Base-by-base conservation (phyloP, 2,888 invertebrate genomes). In the Dasysyrphus tricinctus region DNA sequence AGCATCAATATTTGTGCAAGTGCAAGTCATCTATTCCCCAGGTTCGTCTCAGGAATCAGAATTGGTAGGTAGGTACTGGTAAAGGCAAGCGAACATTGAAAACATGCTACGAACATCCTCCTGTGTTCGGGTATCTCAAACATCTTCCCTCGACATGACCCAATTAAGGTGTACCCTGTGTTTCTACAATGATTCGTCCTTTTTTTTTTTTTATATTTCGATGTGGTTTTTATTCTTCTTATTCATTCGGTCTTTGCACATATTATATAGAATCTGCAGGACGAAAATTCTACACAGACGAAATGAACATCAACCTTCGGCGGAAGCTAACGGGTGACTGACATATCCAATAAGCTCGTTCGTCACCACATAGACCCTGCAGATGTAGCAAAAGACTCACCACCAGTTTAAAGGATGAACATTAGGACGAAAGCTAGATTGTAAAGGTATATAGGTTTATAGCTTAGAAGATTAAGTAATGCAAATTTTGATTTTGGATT, bases 1-100 rank as follows among this genome's bases (percentile, higher is more conserved):
- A 73, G 47, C 76, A 77, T 85, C 80, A 85, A 85, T 85, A 85
- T 85, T 81, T 85, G 85, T 77, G 24, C 81, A 81, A 72, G 85
- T 77, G 34, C 77, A 81, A 76, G 77, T 77, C 85, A 77, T 77
- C 77, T 74, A 69, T 67, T 76, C 49, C 37, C 59, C 14, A n/a
- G 67, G 56, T 67, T 72, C n/a, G 57, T 72, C 56, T 69, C 59
- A 47, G 44, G 34, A 49, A 44, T 32, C 44, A n/a, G 44, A 44
- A 37, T 44, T 5, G 7, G 47, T 24, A 24, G 19, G 51, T 24
- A 56, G 5, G 19, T 39, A 65, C 42, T 42, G 37, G 24, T 51
- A 49, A 32, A 39, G 51, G 59, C 59, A 67, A 56, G 32, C 37
- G 67, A 67, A 65, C 78, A 56, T 77, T 73, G 59, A 59, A 67